Conservation (phyloP, 2,113 vertebrate genomes). For the Nycticryphes semicollaris region DNA sequence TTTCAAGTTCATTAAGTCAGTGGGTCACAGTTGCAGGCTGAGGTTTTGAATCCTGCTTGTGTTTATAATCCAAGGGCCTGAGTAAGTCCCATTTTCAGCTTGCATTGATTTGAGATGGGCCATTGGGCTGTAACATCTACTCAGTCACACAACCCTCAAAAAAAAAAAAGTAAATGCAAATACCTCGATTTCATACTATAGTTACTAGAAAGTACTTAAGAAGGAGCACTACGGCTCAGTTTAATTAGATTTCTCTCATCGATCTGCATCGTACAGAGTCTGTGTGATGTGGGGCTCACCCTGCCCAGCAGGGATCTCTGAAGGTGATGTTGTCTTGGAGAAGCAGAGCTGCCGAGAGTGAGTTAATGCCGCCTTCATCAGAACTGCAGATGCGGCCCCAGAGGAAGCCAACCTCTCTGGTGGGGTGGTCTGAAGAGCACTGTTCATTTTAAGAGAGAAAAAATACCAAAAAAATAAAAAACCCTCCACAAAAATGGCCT, state of each 20-base stretch:
- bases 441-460: not conserved
- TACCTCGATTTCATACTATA: not conserved
- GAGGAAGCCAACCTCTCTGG: not conserved
- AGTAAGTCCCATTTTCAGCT: not conserved
- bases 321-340: not conserved
- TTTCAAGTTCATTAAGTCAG: conserved; percentile 26
- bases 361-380: not conserved
- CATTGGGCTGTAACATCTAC: not conserved
- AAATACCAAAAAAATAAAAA: too few relatives aligned
- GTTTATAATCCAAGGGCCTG: not conserved
- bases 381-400: fast-evolving
- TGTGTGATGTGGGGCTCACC: not conserved
- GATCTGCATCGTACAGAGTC: not conserved
- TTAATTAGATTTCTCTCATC: not conserved
- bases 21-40: not conserved
- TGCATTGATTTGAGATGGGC: not conserved
- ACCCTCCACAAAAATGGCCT: not conserved
- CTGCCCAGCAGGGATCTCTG: too few relatives aligned
- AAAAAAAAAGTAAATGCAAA: not conserved
- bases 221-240: not conserved
- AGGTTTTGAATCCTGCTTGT: not conserved
- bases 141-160: not conserved
- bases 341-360: not conserved
- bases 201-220: not conserved
- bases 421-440: not conserved